Base-by-base conservation (phyloP, 1,140 invertebrate genomes). In the Acyrthosiphon pisum region DNA sequence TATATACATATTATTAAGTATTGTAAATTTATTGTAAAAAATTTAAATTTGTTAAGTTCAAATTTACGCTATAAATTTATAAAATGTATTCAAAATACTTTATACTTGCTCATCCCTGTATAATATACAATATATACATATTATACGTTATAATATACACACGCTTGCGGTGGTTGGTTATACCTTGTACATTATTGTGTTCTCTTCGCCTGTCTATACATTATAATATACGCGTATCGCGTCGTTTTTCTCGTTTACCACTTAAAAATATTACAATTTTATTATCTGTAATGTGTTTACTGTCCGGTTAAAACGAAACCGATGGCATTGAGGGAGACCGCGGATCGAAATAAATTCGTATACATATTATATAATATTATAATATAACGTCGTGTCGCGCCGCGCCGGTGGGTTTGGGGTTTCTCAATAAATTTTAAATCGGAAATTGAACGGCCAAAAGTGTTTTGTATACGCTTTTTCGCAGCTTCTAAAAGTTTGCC, bases 161-260 rank as follows among this genome's bases (percentile, higher is more conserved):
- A 76, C 44, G 90, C 90, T 93, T 93, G 35, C 48, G 91, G 91
- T 93, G 91, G 91, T 93, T 56, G 91, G 90, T 81, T 83, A 76
- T 76, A n/a, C 30, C 26, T 76, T 35, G 48, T 88, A 53, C 20
- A 88, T 26, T 41, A n/a, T 83, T 83, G 76, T 41, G 41, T 26
- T 41, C 41, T 84, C 20, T 84, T 84, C 83, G 83, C 83, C 83
- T 44, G 83, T 84, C 23, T 26, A 37, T 83, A 81, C 30, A 37
- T 20, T 81, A 7, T 83, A 83, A 83, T 83, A 83, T 37, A 37
- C 18, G 18, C 20, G 2, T 37, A 83, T 23, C 4, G 18, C n/a
- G n/a, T n/a, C 30, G 14, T 83, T 83, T 83, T 37, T 83, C 35
- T 83, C 76, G n/a, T 37, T 83, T 22, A 83, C 35, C n/a, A 83